Conservation (phyloP, 2,797 vertebrate genomes). For the Todus mexicanus region DNA sequence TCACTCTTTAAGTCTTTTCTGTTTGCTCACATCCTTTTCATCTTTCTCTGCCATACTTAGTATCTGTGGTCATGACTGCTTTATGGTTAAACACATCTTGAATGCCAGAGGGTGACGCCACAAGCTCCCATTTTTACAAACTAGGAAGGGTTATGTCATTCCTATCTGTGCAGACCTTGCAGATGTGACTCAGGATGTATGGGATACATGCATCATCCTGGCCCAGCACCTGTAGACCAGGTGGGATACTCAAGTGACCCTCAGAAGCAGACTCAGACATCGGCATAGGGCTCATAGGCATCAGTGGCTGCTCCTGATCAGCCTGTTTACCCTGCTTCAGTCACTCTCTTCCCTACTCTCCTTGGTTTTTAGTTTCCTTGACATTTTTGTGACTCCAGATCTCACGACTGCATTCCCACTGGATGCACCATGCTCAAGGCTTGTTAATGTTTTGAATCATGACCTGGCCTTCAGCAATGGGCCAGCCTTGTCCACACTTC, state of each 20-base stretch:
- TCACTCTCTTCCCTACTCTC: neutral
- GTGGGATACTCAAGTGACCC: neutral
- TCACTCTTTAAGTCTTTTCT: neutral
- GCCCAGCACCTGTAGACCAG: neutral
- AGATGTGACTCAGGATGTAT: neutral
- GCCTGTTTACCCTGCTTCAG: neutral
- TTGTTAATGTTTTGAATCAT: neutral
- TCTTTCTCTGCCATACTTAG: neutral
- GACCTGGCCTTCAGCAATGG: neutral
- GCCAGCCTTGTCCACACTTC: neutral
- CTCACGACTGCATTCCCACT: neutral
- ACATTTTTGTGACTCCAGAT: neutral
- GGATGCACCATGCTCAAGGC: neutral
- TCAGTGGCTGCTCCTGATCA: neutral
- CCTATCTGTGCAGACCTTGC: neutral
- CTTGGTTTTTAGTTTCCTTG: neutral
- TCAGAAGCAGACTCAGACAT: neutral
- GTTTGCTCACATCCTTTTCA: neutral
- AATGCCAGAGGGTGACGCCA: neutral
- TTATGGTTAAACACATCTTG: neutral
- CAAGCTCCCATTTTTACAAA: neutral
- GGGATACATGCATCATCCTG: neutral
- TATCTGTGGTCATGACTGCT: neutral
- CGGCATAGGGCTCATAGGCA: fast-evolving
- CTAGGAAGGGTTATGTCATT: neutral